Evolutionary conservation across 37 sponge, comb jelly and placozoan species (phyloP).

Genomic region (Cliona cf. orientalis): DNA sequence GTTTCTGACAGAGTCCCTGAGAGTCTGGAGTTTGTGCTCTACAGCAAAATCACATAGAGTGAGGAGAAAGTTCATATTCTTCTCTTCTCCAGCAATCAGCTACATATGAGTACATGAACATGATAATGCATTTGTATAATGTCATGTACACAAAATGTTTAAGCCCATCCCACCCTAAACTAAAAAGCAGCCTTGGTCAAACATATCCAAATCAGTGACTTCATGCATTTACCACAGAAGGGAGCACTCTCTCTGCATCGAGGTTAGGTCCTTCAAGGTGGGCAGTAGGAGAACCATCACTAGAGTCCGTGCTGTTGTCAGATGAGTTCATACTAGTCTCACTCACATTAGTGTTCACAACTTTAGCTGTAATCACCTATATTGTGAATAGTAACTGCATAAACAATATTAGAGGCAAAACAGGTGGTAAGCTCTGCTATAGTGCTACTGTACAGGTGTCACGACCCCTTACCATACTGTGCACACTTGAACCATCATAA

Average conservation of each 20-base stretch:
- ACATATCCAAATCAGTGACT: background rate
- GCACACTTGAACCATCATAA: too few species aligned
- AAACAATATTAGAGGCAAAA: too few species aligned
- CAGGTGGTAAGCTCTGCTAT: too few species aligned
- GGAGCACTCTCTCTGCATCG: conserved; percentile 76
- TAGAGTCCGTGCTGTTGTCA: conserved; percentile 84
- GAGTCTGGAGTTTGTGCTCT: conserved; percentile 16
- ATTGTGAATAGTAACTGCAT: too few species aligned
- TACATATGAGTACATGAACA: conserved; percentile 13
- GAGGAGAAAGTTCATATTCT: conserved; percentile 62
- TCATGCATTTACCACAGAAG: conserved; percentile 87
- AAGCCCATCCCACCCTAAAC: too few species aligned
- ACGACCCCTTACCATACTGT: too few species aligned
- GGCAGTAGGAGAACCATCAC: conserved; percentile 58
- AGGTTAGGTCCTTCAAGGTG: conserved; percentile 81
- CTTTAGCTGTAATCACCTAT: conserved; percentile 53
- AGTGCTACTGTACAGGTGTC: too few species aligned
- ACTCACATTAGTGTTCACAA: conserved; percentile 38
- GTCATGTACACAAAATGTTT: too few species aligned
- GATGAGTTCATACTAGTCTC: conserved; percentile 71
- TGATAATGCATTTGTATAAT: background rate
- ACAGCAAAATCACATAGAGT: conserved; percentile 82
- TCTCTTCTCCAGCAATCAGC: conserved; percentile 59
- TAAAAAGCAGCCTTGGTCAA: background rate
- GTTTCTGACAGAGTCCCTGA: conserved; percentile 72